Evolutionary conservation across 2,888 invertebrate species (phyloP).

Genomic region (Noctua janthe): DNA sequence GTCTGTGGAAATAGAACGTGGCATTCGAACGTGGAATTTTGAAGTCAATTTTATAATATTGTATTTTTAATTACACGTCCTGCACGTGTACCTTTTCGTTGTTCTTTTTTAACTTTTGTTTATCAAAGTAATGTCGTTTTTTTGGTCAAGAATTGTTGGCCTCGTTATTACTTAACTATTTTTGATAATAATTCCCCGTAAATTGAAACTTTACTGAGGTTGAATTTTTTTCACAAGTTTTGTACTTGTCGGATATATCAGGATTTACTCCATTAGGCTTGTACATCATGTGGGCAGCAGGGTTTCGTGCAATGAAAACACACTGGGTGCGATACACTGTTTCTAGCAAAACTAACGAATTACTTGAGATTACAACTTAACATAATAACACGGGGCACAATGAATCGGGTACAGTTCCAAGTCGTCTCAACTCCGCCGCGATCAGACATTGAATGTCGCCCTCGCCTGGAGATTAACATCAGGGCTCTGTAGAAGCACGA

Average conservation of each 20-base stretch:
- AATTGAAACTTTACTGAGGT: neutral
- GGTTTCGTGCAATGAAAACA: no score
- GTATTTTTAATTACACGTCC: conserved; percentile 10
- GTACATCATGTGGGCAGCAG: no score
- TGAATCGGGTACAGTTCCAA: no score
- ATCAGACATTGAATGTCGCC: no score
- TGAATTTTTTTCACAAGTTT: neutral
- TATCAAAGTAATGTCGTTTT: neutral
- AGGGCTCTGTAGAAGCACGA: no score
- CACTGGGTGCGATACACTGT: no score
- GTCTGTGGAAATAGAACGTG: conserved; percentile 16
- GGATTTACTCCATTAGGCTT: no score
- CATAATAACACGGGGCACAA: no score
- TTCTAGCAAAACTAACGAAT: no score
- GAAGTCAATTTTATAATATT: conserved; percentile 16
- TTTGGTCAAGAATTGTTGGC: neutral
- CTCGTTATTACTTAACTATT: neutral
- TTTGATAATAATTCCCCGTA: neutral
- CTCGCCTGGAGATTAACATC: no score
- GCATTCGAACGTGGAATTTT: conserved; percentile 2
- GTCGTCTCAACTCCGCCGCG: no score
- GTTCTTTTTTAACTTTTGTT: neutral
- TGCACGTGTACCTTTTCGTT: neutral
- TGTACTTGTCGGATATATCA: neutral
- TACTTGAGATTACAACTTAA: no score